Conservation (phyloP, 2,888 invertebrate genomes). For the Leptodirus hochenwartii region DNA sequence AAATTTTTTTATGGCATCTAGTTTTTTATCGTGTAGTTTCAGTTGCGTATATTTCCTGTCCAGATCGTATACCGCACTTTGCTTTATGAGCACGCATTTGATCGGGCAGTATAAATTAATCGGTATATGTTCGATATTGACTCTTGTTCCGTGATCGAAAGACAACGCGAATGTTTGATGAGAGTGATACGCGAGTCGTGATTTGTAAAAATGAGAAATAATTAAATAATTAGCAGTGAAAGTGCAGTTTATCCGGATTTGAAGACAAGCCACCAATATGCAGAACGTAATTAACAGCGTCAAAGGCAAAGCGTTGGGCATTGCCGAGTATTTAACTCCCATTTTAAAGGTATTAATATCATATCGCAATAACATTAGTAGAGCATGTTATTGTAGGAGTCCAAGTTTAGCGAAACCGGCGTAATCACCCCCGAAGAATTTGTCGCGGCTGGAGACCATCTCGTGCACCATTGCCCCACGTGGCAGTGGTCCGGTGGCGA, state of each 20-base stretch:
- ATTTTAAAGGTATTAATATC: slow-evolving; percentile 62
- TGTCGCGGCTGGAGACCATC: slow-evolving; percentile 94
- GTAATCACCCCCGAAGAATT: slow-evolving; percentile 99
- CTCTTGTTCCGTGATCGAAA: no score
- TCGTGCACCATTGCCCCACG: slow-evolving; percentile 97
- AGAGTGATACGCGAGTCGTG: no score
- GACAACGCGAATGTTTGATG: no score
- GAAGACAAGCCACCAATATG: slow-evolving; percentile 52
- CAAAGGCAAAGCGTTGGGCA: slow-evolving; percentile 87
- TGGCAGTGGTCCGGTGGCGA: slow-evolving; percentile 98
- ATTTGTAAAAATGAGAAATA: no score
- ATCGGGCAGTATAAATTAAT: no score
- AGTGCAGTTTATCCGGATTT: no score
- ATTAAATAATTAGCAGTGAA: slow-evolving; percentile 36
- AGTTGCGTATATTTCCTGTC: no score
- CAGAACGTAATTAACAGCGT: slow-evolving; percentile 91
- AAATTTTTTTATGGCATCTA: no score
- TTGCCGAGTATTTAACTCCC: slow-evolving; percentile 92
- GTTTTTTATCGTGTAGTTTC: no score
- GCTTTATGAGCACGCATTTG: no score
- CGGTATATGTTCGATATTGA: no score
- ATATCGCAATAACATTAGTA: neutral
- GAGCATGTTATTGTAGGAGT: slow-evolving; percentile 44
- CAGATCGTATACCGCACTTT: no score
- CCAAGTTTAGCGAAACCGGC: slow-evolving; percentile 93